phyloP scores from a whole-genome alignment of 2,888 invertebrate species.

The Leptopilina syphax region DNA sequence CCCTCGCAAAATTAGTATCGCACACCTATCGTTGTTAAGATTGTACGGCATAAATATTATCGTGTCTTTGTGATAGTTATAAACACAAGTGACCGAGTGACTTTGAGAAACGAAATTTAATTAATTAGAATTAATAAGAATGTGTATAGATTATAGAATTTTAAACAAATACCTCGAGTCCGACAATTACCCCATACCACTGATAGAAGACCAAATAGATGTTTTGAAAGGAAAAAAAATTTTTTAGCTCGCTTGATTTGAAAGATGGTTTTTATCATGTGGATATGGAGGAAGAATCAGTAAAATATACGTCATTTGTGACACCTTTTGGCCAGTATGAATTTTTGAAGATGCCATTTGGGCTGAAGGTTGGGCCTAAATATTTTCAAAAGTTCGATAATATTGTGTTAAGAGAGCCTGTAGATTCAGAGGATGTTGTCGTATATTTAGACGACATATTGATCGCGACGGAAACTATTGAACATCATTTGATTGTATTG shows the following conservation, averaged over 20 bases:
- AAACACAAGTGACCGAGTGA: background rate
- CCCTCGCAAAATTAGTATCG: background rate
- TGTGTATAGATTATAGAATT: constrained; percentile 41
- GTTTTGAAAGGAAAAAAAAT: constrained; percentile 45
- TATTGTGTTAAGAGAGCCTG: constrained; percentile 41
- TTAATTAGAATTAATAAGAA: background rate
- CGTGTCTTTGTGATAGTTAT: no score
- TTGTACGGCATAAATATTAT: no score
- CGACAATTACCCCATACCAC: constrained; percentile 52
- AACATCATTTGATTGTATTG: no score
- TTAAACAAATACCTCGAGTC: constrained; percentile 40
- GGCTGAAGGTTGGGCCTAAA: constrained; percentile 46
- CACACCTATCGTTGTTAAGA: background rate
- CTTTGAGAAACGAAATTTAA: background rate
- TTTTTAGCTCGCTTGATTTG: constrained; percentile 47
- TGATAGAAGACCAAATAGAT: constrained; percentile 54
- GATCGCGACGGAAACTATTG: no score
- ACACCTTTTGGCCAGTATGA: constrained; percentile 50
- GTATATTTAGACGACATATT: no score
- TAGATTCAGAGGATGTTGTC: no score
- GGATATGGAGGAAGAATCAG: constrained; percentile 45
- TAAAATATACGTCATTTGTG: constrained; percentile 51
- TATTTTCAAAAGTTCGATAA: constrained; percentile 50
- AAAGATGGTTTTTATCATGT: constrained; percentile 47
- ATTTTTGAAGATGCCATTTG: constrained; percentile 49